Conservation (phyloP, 2,797 vertebrate genomes). For the Rhyacichthys aspro region DNA sequence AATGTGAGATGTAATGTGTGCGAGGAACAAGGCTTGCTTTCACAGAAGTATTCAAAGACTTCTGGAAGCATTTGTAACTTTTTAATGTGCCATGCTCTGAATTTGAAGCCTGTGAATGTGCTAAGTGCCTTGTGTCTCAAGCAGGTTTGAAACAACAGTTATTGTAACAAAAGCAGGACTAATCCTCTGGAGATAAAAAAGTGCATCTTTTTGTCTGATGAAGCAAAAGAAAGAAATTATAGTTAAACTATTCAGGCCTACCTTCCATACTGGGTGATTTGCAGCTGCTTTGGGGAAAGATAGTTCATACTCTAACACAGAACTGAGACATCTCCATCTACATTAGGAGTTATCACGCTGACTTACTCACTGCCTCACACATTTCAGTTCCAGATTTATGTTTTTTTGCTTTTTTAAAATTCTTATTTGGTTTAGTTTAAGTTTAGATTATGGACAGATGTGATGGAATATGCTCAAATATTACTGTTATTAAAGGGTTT, state of each 20-base stretch:
- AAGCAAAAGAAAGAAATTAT: constrained; percentile 28
- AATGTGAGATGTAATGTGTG: too few species aligned
- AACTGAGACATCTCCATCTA: too few species aligned
- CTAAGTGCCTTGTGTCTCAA: constrained; percentile 38
- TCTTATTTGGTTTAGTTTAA: too few species aligned
- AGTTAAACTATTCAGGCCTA: constrained; percentile 5
- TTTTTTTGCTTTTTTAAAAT: too few species aligned
- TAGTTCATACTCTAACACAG: too few species aligned
- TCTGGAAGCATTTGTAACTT: neutral
- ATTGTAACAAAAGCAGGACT: constrained; percentile 57
- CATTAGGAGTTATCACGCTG: too few species aligned
- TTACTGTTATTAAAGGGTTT: too few species aligned
- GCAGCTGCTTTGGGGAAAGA: too few species aligned
- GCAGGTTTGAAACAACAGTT: constrained; percentile 56
- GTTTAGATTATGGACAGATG: too few species aligned
- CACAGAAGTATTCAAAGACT: neutral
- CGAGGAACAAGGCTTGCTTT: neutral
- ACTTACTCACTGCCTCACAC: too few species aligned
- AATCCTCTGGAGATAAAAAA: constrained; percentile 52
- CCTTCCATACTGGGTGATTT: constrained; percentile 2
- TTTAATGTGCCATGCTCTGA: neutral
- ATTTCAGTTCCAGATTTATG: too few species aligned
- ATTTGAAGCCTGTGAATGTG: constrained; percentile 33
- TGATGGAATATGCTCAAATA: too few species aligned
- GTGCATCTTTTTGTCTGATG: constrained; percentile 46